These are phyloP conservation scores for Drosophila parabipectinata DNA, from an alignment of 1,140 invertebrate species.

Conservation along the genomic window DNA sequence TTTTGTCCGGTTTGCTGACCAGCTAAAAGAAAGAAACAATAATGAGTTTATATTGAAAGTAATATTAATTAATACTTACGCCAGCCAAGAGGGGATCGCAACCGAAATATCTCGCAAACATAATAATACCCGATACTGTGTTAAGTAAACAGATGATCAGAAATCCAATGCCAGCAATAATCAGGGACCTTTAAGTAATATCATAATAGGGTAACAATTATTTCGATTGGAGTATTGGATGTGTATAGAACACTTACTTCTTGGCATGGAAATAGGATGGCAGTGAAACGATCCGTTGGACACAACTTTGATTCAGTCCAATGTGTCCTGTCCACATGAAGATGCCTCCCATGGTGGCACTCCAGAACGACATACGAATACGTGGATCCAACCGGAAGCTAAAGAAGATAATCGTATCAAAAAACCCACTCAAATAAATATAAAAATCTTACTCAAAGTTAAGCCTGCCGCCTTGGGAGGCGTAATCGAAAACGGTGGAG, in stretches of 20 bases:
- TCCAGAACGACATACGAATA: slow-evolving; percentile 60
- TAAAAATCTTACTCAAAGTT: slow-evolving; percentile 86
- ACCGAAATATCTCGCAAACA: slow-evolving; percentile 89
- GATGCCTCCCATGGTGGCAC: slow-evolving; percentile 53
- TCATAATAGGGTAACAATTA: background rate
- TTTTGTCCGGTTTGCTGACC: slow-evolving; percentile 85
- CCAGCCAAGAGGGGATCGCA: slow-evolving; percentile 89
- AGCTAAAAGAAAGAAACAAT: slow-evolving; percentile 42
- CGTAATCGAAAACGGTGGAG: slow-evolving; percentile 86
- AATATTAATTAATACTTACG: slow-evolving; percentile 75
- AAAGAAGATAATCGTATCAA: background rate
- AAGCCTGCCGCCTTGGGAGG: slow-evolving; percentile 85
- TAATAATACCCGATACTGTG: slow-evolving; percentile 88
- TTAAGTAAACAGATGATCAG: slow-evolving; percentile 85
- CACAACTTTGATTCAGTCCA: slow-evolving; percentile 75
- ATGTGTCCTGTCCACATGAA: slow-evolving; percentile 74
- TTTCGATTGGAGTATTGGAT: background rate
- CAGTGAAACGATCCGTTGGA: slow-evolving; percentile 74
- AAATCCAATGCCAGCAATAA: slow-evolving; percentile 85
- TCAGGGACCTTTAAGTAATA: slow-evolving; percentile 80
- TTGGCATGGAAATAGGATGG: slow-evolving; percentile 65
- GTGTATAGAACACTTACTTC: slow-evolving; percentile 28
- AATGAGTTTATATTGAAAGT: background rate
- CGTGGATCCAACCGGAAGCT: slow-evolving; percentile 70
- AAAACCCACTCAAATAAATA: background rate